Evolutionary conservation across 2,797 vertebrate species (phyloP), one percentile per base, ranked within the genome.

Genomic region (Coreius guichenoti): DNA sequence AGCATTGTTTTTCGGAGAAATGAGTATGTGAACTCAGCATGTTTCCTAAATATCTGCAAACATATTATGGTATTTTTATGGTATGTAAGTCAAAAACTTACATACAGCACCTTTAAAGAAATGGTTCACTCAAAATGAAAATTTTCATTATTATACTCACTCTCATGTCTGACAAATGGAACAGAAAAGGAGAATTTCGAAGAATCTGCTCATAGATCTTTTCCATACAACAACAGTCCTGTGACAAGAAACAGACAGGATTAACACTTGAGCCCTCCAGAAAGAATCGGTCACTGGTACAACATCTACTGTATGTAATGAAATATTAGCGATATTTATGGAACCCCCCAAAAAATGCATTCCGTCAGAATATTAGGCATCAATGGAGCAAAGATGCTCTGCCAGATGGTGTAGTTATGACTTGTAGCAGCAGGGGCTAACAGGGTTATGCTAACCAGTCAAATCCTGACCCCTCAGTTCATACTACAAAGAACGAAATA

Each of bases 401-500:
- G 58, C 43, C 78, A 67, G 78, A 80, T 67, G 78, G 78, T 49
- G 26, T 51, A 80, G 61, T 67, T 49, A 67, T 14, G 63, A 49
- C 78, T 51, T 80, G 11, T 67, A 51, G 61, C 19, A 8, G 43
- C 19, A 80, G 7, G 19, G 45, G 78, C 78, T 68, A 67, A 68
- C 43, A 80, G 43, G 43, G 61, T n/a, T 45, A 67, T 9, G 12
- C 43, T 80, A 67, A 67, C 61, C 61, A 80, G 78, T 31, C 78
- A 49, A 67, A 16, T 13, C 5, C 17, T 63, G 76, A 61, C 39
- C 76, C 17, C 16, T 63, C n/a, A 63, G 76, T 63, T 79, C 56
- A 79, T 8, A 45, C 39, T 79, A 45, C 76, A 79, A 63, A 79
- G 39, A 78, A 63, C 1, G 0, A 79, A 79, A 79, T 63, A 21